A percentile compares a stretch with the other conserved stretches of the same genome.
phyloP scores from a whole-genome alignment of 64 coral and sea anemone species.

The Cladopsammia gracilis region DNA sequence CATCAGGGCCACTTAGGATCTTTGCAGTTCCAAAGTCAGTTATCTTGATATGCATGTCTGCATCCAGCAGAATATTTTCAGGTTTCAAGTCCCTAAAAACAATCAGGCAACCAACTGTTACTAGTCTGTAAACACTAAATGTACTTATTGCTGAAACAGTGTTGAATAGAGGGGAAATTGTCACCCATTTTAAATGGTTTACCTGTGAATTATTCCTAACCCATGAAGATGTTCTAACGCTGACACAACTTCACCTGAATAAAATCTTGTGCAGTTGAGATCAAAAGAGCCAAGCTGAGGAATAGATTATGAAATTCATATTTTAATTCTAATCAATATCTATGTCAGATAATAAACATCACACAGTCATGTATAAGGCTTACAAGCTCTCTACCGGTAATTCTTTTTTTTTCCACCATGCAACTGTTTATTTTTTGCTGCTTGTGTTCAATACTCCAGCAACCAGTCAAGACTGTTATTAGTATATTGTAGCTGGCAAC shows the following conservation, averaged over 20 bases:
- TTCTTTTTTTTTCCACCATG: no score
- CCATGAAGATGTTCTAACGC: conserved; percentile 96
- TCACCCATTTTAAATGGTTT: not conserved
- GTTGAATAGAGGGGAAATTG: no score
- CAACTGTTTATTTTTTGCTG: no score
- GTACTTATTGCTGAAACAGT: no score
- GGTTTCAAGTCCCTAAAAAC: conserved; percentile 93
- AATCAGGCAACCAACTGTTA: not conserved
- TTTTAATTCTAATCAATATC: not conserved
- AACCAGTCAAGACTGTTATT: no score
- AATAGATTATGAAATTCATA: not conserved
- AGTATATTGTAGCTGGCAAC: no score
- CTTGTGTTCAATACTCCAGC: no score
- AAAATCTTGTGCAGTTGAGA: conserved; percentile 93
- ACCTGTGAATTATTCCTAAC: conserved; percentile 98
- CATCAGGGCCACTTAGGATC: conserved; percentile 79
- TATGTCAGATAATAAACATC: no score
- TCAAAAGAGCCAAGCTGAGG: conserved; percentile 98
- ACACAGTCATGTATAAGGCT: no score
- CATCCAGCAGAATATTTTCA: conserved; percentile 96
- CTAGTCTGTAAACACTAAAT: no score
- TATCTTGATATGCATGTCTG: conserved; percentile 99
- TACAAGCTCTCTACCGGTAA: no score
- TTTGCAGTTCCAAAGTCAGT: conserved; percentile 99
- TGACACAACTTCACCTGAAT: conserved; percentile 96